Conservation (phyloP, 2,888 invertebrate species). For the Isoperla grammatica region DNA sequence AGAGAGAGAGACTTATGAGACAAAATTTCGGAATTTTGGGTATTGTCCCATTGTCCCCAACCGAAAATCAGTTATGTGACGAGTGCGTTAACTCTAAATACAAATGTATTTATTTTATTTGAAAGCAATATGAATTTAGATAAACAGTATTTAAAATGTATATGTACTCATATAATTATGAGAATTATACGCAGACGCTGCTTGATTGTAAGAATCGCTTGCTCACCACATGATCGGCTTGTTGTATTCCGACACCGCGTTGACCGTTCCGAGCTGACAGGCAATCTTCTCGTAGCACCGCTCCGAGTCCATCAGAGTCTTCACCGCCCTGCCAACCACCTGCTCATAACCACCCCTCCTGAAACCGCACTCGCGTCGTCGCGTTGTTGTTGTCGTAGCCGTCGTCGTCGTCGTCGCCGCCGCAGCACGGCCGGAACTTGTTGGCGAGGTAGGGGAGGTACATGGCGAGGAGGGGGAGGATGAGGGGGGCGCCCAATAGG, state of each 20-base stretch:
- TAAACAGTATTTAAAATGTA: too few species aligned
- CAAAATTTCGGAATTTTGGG: too few species aligned
- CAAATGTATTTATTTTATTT: too few species aligned
- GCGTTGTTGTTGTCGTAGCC: slow-evolving; percentile 53
- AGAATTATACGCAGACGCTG: too few species aligned
- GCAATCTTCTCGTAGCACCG: slow-evolving; percentile 28
- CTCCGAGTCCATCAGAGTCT: slow-evolving; percentile 22
- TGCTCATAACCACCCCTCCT: slow-evolving; percentile 22
- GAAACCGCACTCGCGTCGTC: slow-evolving; percentile 38
- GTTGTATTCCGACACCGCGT: background rate
- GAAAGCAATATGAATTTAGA: too few species aligned
- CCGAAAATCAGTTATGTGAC: background rate
- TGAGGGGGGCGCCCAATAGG: background rate
- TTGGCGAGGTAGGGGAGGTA: background rate
- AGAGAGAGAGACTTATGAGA: too few species aligned
- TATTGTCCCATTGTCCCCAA: too few species aligned
- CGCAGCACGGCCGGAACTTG: slow-evolving; percentile 14
- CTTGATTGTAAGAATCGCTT: too few species aligned
- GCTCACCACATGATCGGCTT: slow-evolving; percentile 10
- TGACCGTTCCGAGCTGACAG: slow-evolving; percentile 24
- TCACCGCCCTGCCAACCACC: too few species aligned
- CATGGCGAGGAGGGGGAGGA: background rate
- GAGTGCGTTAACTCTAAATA: too few species aligned
- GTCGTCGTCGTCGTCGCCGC: slow-evolving; percentile 51
- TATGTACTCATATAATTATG: too few species aligned